Evolutionary conservation across 2,888 invertebrate species (phyloP).

Genomic region (Eucera pruinosa): DNA sequence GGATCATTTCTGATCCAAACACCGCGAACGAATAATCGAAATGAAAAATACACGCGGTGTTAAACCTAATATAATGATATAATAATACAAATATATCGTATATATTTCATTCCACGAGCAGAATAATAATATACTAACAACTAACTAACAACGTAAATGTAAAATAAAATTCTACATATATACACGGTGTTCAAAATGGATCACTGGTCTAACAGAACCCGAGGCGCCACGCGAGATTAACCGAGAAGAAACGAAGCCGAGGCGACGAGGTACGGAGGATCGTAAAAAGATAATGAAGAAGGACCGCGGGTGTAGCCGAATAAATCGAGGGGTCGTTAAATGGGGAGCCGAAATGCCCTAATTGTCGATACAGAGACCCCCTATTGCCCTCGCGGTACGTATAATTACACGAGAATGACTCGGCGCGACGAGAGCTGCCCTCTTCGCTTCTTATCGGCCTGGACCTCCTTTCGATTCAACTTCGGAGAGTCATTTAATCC

Average conservation of each 20-base stretch:
- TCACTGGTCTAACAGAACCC: no score
- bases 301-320: conserved; percentile 70
- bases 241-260: not conserved
- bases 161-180: no score
- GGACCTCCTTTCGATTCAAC: conserved; percentile 59
- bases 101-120: no score
- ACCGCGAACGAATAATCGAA: no score
- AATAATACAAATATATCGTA: no score
- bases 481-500: conserved; percentile 81
- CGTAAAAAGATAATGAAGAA: conserved; percentile 70
- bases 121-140: no score
- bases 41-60: no score
- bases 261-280: conserved; percentile 39
- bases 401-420: conserved; percentile 83
- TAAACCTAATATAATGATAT: no score
- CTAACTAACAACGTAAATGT: no score
- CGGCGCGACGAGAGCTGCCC: conserved; percentile 72
- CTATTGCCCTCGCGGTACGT: conserved; percentile 79
- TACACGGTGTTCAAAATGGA: no score
- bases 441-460: conserved; percentile 71
- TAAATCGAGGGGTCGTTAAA: conserved; percentile 75
- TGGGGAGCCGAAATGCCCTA: conserved; percentile 79
- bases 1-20: no score
- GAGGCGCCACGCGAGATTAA: conserved; percentile 9
- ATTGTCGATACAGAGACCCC: conserved; percentile 78